Base-by-base conservation (phyloP, 2,113 vertebrate genomes). In the Cavia aperea region DNA sequence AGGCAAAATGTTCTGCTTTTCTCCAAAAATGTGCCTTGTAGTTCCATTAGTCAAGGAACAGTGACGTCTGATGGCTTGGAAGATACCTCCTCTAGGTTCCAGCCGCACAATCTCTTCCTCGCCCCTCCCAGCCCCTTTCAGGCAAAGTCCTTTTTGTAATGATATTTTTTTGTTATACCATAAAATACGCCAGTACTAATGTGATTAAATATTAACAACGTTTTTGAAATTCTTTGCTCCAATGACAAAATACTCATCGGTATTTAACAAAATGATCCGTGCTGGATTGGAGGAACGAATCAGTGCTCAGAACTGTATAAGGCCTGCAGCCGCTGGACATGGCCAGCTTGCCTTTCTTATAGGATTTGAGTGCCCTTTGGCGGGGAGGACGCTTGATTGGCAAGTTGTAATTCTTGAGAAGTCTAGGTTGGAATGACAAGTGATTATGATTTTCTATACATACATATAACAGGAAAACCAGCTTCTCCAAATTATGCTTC, bases 181-280 rank as follows among this genome's bases (percentile, higher is more conserved):
- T 96, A 96, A 96, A 96, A 96, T 94, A 96, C 8, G 36, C 94
- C 91, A 92, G 93, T 88, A 92, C 91, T 96, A 93, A 96, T 93
- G 95, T 95, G 95, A 97, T 96, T 96, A 97, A 97, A 96, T 96
- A 96, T 97, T 97, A 96, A 96, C 95, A 94, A 90, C 63, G 54
- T 96, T 96, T 96, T 95, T 95, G 96, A 96, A 96, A 95, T 96
- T 89, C 96, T 93, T 84, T 60, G 51, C 94, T 96, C 93, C 36
- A 1, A 72, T 95, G 96, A 95, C 95, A 96, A 81, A 95, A 95
- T 88, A 46, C 89, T 49, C 29, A 77, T 83, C 66, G 54, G 87
- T 93, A 89, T 96, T 96, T 96, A 96, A 93, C 94, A 90, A 87
- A 95, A 93, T 82, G 72, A 83, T 91, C 90, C 46, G 39, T 91